Percentiles rank a stretch among this genome's conserved stretches.
phyloP scores from a whole-genome alignment of 2,113 vertebrate genomes.

The Octodon degus region DNA sequence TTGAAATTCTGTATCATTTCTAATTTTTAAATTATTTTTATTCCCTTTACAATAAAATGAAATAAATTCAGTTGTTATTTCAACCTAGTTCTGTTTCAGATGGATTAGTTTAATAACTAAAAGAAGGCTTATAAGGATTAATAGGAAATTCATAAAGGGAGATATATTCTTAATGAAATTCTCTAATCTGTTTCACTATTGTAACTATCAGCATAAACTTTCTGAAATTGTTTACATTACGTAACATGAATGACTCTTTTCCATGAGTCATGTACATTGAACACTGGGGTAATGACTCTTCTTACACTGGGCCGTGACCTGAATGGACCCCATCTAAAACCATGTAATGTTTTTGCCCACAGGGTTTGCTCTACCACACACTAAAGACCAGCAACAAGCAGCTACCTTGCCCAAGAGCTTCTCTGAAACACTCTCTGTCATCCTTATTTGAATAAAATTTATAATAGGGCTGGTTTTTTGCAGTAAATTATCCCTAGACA shows the following conservation, averaged over 20 bases:
- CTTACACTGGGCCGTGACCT: background rate
- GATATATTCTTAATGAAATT: constrained; percentile 47
- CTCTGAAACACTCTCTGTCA: background rate
- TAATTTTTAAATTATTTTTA: too few species aligned
- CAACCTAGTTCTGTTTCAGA: constrained; percentile 53
- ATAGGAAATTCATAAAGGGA: constrained; percentile 59
- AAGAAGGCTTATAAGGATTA: constrained; percentile 63
- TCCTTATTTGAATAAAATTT: background rate
- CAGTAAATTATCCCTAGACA: background rate
- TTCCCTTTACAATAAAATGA: too few species aligned
- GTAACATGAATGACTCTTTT: background rate
- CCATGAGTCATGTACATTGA: constrained; percentile 46
- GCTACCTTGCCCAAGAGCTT: background rate
- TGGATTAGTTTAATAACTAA: constrained; percentile 66
- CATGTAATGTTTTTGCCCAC: background rate
- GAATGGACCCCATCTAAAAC: background rate
- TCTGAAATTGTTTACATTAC: constrained; percentile 59
- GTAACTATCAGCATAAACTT: constrained; percentile 44
- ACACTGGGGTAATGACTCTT: background rate
- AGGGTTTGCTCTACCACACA: background rate
- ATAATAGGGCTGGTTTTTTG: background rate
- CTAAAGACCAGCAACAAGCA: background rate
- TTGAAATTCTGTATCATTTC: too few species aligned
- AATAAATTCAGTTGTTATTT: constrained; percentile 12
- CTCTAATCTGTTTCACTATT: constrained; percentile 62